phyloP scores from a whole-genome alignment of 2,113 vertebrate genomes.

The Sinosuthora webbiana region DNA sequence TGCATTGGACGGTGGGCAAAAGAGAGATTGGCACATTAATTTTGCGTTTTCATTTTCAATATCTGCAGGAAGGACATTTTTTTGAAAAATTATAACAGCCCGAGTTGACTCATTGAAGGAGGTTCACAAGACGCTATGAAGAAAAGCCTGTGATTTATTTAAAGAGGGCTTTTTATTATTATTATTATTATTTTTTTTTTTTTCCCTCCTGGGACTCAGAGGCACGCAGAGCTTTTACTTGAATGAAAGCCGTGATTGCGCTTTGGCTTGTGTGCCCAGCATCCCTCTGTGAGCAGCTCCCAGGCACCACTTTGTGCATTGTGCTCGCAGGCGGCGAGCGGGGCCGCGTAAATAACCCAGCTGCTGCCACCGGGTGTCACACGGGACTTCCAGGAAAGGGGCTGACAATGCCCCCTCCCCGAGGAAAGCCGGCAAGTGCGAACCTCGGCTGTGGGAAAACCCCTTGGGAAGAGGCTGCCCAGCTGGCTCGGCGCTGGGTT shows the following conservation, averaged over 20 bases:
- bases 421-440: neutral
- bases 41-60: neutral
- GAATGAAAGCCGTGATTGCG: neutral
- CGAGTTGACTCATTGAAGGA: neutral
- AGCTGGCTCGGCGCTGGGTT: neutral
- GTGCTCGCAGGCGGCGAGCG: neutral
- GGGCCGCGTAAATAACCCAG: neutral
- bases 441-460: neutral
- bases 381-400: neutral
- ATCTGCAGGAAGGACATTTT: neutral
- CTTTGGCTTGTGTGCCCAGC: neutral
- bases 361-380: neutral
- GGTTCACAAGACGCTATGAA: fast-evolving
- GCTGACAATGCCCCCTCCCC: neutral
- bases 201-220: neutral
- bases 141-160: neutral
- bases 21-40: neutral
- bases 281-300: neutral
- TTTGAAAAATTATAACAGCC: neutral
- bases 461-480: neutral
- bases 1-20: neutral
- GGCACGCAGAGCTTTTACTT: neutral
- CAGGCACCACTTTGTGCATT: neutral
- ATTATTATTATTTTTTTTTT: too few relatives aligned
- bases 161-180: neutral